These are phyloP conservation scores for Psittacus erithacus DNA, from an alignment of 2,113 vertebrate genomes.

Conservation along the genomic window DNA sequence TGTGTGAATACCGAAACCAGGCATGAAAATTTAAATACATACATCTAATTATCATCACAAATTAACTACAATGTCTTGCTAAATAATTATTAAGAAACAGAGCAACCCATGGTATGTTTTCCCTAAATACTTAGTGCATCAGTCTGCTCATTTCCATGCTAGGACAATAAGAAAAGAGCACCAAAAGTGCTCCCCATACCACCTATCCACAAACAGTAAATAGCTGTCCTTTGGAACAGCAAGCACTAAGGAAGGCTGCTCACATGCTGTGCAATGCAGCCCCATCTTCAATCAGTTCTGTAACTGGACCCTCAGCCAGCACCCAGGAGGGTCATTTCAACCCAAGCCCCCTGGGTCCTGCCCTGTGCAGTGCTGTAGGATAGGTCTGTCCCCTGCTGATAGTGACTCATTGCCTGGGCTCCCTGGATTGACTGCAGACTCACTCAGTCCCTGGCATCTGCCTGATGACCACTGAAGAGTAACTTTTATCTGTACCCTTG, in stretches of 20 bases:
- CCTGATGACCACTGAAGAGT: neutral
- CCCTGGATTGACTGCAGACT: neutral
- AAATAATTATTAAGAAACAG: neutral
- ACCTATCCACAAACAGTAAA: neutral
- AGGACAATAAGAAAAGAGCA: neutral
- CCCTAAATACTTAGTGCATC: neutral
- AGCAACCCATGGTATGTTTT: neutral
- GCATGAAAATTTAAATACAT: neutral
- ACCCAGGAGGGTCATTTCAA: neutral
- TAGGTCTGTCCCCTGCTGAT: neutral
- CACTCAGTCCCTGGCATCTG: neutral
- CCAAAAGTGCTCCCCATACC: accelerated
- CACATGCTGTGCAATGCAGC: neutral
- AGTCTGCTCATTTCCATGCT: neutral
- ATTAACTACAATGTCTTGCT: neutral
- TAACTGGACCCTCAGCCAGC: neutral
- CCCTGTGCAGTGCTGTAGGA: neutral
- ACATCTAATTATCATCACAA: neutral
- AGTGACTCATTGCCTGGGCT: neutral
- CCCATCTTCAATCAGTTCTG: neutral
- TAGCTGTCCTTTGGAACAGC: neutral
- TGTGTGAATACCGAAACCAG: neutral
- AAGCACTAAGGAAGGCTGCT: neutral
- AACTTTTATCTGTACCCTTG: accelerated
- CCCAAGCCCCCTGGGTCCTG: neutral